Conservation (phyloP, 1,140 invertebrate genomes). For the Lysiphlebus fabarum region DNA sequence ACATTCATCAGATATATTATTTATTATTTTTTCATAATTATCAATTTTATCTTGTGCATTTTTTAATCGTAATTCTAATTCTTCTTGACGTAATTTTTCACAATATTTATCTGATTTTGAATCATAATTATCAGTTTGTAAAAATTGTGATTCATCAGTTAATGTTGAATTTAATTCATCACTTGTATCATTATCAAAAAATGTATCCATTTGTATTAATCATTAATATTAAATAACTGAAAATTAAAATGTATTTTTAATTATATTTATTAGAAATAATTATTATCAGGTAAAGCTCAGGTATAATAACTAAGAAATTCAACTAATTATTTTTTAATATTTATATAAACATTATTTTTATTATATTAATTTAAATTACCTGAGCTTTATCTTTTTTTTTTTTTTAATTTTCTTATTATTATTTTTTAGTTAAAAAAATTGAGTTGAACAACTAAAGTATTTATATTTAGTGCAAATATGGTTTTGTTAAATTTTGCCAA, state of each 20-base stretch:
- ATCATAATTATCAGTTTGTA: neutral
- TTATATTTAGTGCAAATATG: constrained; percentile 19
- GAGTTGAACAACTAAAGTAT: too few species aligned
- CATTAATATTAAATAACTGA: too few species aligned
- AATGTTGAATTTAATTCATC: constrained; percentile 12
- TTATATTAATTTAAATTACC: too few species aligned
- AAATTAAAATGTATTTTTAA: neutral
- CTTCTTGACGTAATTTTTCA: constrained; percentile 9
- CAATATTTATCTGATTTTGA: neutral
- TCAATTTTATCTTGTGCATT: constrained; percentile 28
- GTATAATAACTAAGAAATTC: too few species aligned
- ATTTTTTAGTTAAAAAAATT: too few species aligned
- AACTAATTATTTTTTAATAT: too few species aligned
- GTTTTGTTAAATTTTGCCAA: constrained; percentile 29
- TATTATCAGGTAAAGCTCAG: too few species aligned
- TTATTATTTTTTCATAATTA: constrained; percentile 20
- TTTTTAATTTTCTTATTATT: too few species aligned
- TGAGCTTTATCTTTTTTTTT: too few species aligned
- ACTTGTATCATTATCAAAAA: neutral
- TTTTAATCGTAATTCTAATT: constrained; percentile 21
- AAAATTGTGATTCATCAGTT: constrained; percentile 2
- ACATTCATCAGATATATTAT: neutral
- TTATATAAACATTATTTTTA: too few species aligned
- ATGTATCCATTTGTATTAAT: neutral
- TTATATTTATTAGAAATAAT: neutral